Evolutionary conservation across 2,888 invertebrate species (phyloP), one percentile per base, ranked within the genome.

Genomic region (Patella depressa): DNA sequence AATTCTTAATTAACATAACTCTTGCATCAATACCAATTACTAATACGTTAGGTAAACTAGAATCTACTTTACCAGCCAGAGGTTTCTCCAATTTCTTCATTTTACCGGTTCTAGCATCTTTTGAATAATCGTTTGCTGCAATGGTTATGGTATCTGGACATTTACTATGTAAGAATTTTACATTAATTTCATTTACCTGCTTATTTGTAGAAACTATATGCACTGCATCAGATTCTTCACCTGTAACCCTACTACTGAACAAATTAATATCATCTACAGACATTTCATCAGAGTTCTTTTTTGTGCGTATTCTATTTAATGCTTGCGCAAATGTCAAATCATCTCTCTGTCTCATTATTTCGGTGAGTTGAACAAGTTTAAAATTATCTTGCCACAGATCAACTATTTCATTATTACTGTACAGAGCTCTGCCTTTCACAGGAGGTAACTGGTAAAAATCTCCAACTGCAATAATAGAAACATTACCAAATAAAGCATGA

Each of bases 341-440:
- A 34, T 74, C 74, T 15, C 59, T 73, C 29, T 80, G 80, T 76
- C 80, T 72, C 78, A 80, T 80, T 19, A 80, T 69, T 55, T 78
- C 76, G 34, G 76, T 71, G 5, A 82, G 45, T 70, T 80, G 74
- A 15, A 73, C 76, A 71, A 75, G 11, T 59, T 74, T 34, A 71
- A 82, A 82, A 19, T 71, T 65, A 59, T 77, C 79, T 70, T 59
- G 57, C 79, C 82, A 82, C 11, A 80, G 70, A 72, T 78, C 29
- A 55, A 45, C 53, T 34, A 45, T 34, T 55, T 15, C 29, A 59
- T 59, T 73, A n/a, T 15, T 15, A 11, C 54, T 71, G 71, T 29
- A 73, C 19, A 73, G 57, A 53, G 24, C n/a, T 71, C n/a, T 74
- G 5, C 54, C 71, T 69, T 75, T 76, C 3, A 80, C 80, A 17